Evolutionary conservation across 1,140 invertebrate species (phyloP).

Genomic region (Heterodera carotae): DNA sequence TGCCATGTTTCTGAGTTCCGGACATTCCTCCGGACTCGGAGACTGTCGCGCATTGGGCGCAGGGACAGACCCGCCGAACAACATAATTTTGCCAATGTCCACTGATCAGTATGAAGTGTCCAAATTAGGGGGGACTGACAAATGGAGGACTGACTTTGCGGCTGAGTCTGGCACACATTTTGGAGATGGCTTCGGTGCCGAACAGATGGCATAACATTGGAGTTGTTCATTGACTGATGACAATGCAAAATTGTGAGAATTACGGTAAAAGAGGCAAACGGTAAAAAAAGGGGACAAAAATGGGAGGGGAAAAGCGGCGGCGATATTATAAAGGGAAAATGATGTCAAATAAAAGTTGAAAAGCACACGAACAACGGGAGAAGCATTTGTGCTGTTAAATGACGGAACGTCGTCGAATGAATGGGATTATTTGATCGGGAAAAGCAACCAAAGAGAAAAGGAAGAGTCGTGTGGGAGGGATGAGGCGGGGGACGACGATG

Average conservation of each 20-base stretch:
- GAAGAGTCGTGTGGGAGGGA: background rate
- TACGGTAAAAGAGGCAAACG: background rate
- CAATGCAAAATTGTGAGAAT: too few relatives aligned
- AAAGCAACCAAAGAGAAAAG: too few relatives aligned
- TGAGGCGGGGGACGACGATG: background rate
- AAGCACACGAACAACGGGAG: background rate
- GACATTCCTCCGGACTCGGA: constrained; percentile 15
- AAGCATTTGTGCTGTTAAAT: too few relatives aligned
- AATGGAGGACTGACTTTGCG: too few relatives aligned
- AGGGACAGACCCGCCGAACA: background rate
- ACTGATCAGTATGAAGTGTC: too few relatives aligned
- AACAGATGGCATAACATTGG: background rate
- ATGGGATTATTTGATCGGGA: too few relatives aligned
- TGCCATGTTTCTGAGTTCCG: background rate
- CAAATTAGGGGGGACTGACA: too few relatives aligned
- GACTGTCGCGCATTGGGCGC: background rate
- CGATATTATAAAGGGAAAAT: background rate
- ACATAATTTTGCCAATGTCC: background rate
- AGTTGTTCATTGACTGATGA: background rate
- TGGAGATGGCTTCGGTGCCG: too few relatives aligned
- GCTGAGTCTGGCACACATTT: too few relatives aligned
- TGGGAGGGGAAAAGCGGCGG: background rate
- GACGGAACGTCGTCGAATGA: too few relatives aligned
- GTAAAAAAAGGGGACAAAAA: background rate
- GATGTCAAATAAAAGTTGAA: background rate